These are phyloP conservation scores for Myotis myotis DNA, from an alignment of 2,797 vertebrate species.

Conservation along the genomic window DNA sequence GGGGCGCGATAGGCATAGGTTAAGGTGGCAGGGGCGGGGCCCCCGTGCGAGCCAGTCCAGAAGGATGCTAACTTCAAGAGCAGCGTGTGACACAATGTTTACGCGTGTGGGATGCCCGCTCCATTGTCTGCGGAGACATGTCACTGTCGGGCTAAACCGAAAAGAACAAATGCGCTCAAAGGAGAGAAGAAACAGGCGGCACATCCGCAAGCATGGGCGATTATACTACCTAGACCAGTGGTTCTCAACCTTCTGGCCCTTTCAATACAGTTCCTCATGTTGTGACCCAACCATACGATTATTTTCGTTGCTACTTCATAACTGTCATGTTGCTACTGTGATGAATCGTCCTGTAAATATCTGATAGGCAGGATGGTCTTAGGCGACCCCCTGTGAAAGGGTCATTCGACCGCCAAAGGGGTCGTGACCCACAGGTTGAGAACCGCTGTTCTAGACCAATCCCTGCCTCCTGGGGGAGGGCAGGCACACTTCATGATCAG, in stretches of 20 bases:
- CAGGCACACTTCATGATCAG: neutral
- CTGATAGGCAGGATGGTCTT: too few species aligned
- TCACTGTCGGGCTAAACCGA: conserved; percentile 76
- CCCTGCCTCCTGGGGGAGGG: neutral
- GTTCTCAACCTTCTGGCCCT: too few species aligned
- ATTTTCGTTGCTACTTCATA: too few species aligned
- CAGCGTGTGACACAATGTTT: conserved; percentile 65
- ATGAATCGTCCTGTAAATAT: too few species aligned
- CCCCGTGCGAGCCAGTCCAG: conserved; percentile 68
- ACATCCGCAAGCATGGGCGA: conserved; percentile 57
- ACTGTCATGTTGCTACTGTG: too few species aligned
- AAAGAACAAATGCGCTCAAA: conserved; percentile 62
- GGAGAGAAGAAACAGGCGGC: neutral
- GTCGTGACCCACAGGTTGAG: too few species aligned
- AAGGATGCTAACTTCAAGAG: conserved; percentile 79
- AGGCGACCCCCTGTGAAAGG: too few species aligned
- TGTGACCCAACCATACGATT: too few species aligned
- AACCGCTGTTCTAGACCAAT: neutral
- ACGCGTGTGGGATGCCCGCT: conserved; percentile 56
- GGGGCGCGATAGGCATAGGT: conserved; percentile 66
- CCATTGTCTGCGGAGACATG: conserved; percentile 70
- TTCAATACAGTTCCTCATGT: too few species aligned
- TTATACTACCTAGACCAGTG: too few species aligned
- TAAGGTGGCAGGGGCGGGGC: conserved; percentile 61
- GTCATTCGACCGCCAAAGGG: too few species aligned